A percentile compares a stretch with the other conserved stretches of the same genome.
Conservation (phyloP, 2,888 invertebrate species). For the Polydesmus complanatus region DNA sequence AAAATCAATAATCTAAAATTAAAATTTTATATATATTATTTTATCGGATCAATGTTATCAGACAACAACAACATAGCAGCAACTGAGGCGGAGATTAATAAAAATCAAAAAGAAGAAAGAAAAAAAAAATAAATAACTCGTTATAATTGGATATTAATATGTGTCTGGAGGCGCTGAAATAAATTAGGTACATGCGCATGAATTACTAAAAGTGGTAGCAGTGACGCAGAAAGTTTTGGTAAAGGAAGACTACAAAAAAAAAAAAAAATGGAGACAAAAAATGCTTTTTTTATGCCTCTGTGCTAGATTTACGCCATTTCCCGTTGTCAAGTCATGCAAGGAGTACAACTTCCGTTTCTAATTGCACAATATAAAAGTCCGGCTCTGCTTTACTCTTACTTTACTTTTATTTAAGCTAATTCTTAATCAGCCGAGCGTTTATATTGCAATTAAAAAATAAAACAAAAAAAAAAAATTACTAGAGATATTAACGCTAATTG, state of each 20-base stretch:
- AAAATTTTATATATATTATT: too few species aligned
- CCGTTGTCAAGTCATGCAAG: not conserved
- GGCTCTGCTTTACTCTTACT: not conserved
- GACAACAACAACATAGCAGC: too few species aligned
- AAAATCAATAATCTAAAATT: too few species aligned
- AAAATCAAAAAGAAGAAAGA: too few species aligned
- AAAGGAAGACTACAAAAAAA: not conserved
- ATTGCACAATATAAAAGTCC: not conserved
- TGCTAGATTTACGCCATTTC: not conserved
- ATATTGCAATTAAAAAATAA: not conserved
- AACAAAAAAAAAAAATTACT: too few species aligned
- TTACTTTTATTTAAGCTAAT: not conserved
- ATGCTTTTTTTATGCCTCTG: too few species aligned
- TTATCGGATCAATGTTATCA: too few species aligned
- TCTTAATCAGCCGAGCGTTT: not conserved
- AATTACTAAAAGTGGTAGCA: not conserved
- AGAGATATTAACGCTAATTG: not conserved
- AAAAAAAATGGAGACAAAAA: too few species aligned
- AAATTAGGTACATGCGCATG: not conserved
- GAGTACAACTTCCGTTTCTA: not conserved
- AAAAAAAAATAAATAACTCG: not conserved
- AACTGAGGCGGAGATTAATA: too few species aligned
- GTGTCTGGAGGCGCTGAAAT: not conserved
- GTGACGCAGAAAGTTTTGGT: not conserved
- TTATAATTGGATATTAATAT: not conserved